phyloP scores from a whole-genome alignment of 2,797 vertebrate species.

The Coracias cyanogaster region DNA sequence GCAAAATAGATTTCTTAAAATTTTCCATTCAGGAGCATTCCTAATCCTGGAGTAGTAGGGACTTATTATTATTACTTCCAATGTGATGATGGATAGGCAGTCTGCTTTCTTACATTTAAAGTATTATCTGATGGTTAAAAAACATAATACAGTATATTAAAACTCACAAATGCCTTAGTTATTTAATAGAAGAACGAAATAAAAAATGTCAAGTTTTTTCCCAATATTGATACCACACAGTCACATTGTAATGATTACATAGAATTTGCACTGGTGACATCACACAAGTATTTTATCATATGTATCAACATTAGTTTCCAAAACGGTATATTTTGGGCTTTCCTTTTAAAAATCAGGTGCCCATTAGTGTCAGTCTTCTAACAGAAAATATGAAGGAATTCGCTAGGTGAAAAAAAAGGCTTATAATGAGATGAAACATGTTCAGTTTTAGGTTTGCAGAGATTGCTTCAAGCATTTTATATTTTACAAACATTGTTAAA shows the following conservation, averaged over 20 bases:
- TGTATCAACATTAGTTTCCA: background rate
- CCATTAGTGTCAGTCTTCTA: conserved; percentile 1
- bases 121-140: conserved; percentile 37
- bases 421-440: conserved; percentile 62
- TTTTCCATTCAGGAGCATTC: conserved; percentile 52
- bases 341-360: conserved; percentile 18
- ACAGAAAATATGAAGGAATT: conserved; percentile 36
- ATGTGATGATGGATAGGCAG: conserved; percentile 8
- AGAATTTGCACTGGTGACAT: background rate
- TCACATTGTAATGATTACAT: background rate
- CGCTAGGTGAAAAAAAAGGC: conserved; percentile 52
- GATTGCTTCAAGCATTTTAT: conserved; percentile 60
- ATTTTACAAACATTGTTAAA: conserved; percentile 75
- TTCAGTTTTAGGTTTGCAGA: conserved; percentile 65
- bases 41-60: conserved; percentile 27
- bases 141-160: background rate
- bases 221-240: background rate
- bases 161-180: background rate
- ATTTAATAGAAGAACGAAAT: background rate
- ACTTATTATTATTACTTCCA: conserved; percentile 30
- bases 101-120: conserved; percentile 21
- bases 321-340: conserved; percentile 9
- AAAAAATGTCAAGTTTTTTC: background rate
- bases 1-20: conserved; percentile 24
- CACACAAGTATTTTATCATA: background rate